Evolutionary conservation across 2,888 invertebrate genomes (phyloP), one percentile per base, ranked within the genome.

Genomic region (Myopa testacea): DNA sequence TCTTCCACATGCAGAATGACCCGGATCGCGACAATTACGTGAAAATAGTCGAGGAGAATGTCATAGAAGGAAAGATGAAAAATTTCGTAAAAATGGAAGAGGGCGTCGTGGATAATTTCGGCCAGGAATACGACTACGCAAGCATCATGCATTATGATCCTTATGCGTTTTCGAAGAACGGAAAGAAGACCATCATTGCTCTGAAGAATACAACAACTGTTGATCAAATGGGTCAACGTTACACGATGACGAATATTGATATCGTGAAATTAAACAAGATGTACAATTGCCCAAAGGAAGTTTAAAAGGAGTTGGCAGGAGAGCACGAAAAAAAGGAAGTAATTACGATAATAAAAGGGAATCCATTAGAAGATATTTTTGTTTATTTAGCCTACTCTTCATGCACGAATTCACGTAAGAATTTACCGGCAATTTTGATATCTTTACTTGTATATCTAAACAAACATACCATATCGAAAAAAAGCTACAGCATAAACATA

Each of bases 91-190:
- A 94, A 86, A 91, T 93, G 0, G 90, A 91, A 38, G 85, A 89
- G 5, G 87, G 89, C 4, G 89, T 88, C 19, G 91, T 93, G 0
- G 90, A 92, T 72, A 92, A 92, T 63, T 94, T 91, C 84, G 93
- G 93, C 1, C 91, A 94, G 72, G 89, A 90, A 0, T 95, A 95
- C 84, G 95, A 95, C 86, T 95, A 93, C 86, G 91, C 92, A 81
- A 95, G 95, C 81, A 93, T 95, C 1, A 93, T 95, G 94, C 95
- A 95, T 84, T 95, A 95, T 86, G 92, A 94, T 0, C 90, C 92
- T 38, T 92, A 91, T 52, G 94, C 94, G 0, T 95, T 95, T 88
- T 93, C 94, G 0, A 91, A 86, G 74, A 95, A 95, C 85, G 92
- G 92, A 0, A 86, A 91, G 83, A 91, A 92, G 70, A 95, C 95